Conservation (phyloP, 2,888 invertebrate species). For the Lycophotia porphyrea region DNA sequence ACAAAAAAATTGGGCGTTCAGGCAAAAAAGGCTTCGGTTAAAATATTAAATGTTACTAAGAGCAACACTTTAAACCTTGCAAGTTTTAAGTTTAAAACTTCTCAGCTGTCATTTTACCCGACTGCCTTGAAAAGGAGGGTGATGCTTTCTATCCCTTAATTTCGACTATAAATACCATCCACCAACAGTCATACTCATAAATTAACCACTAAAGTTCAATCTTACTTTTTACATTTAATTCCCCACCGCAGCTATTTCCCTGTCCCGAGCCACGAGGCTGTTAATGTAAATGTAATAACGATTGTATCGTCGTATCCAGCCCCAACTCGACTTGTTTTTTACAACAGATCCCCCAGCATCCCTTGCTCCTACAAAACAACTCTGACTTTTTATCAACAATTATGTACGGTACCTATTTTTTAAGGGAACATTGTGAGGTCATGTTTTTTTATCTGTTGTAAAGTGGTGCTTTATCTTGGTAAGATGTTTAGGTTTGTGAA, state of each 20-base stretch:
- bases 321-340: constrained; percentile 65
- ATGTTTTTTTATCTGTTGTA: constrained; percentile 27
- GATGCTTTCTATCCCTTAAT: neutral
- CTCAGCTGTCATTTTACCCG: neutral
- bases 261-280: constrained; percentile 57
- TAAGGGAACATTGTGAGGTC: neutral
- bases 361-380: constrained; percentile 24
- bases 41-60: neutral
- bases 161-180: neutral
- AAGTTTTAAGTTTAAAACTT: neutral
- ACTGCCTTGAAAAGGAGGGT: neutral
- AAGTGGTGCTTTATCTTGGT: neutral
- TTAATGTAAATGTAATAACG: constrained; percentile 77
- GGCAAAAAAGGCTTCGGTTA: neutral
- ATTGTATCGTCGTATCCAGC: constrained; percentile 67
- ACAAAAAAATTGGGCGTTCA: neutral
- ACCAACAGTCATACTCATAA: neutral
- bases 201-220: constrained; percentile 4
- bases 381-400: constrained; percentile 50
- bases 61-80: neutral
- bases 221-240: constrained; percentile 3
- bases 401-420: constrained; percentile 20
- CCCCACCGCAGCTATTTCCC: neutral
- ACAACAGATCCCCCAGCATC: constrained; percentile 48
- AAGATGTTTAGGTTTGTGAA: neutral